Evolutionary conservation across 2,888 invertebrate genomes (phyloP).

Genomic region (Formica aserva): DNA sequence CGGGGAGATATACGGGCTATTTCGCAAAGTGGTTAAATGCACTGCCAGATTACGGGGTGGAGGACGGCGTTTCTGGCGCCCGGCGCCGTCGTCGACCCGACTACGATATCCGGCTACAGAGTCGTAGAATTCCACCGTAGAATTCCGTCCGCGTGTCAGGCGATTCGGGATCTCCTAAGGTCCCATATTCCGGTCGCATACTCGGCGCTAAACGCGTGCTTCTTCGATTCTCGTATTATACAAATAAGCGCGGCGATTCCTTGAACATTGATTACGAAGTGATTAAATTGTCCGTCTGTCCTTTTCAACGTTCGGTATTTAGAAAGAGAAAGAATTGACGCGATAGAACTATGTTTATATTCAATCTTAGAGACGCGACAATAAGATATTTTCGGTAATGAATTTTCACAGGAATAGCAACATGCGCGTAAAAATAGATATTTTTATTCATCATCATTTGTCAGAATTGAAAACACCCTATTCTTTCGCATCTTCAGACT

Average conservation of each 20-base stretch:
- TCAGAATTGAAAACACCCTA: conserved; percentile 35
- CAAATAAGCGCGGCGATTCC: conserved; percentile 32
- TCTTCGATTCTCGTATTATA: conserved; percentile 4
- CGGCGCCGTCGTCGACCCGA: conserved; percentile 38
- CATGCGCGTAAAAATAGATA: not conserved
- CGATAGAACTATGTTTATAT: not conserved
- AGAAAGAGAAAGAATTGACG: not conserved
- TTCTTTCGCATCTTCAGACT: conserved; percentile 6
- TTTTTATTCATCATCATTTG: conserved; percentile 30
- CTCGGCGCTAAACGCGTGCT: conserved; percentile 12
- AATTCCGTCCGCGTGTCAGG: conserved; percentile 28
- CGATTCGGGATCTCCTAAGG: conserved; percentile 36
- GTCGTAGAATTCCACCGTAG: conserved; percentile 51
- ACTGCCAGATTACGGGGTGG: conserved; percentile 83
- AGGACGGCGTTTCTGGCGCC: conserved; percentile 15
- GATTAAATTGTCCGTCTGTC: not conserved
- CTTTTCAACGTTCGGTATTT: not conserved
- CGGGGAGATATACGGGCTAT: conserved; percentile 81
- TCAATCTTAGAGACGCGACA: not conserved
- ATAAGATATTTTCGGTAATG: not conserved
- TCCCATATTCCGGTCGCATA: conserved; percentile 38
- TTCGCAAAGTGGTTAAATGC: conserved; percentile 85
- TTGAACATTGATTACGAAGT: conserved; percentile 8
- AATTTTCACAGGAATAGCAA: not conserved
- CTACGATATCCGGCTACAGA: conserved; percentile 66